Percentiles rank a stretch among this genome's conserved stretches.
These are phyloP conservation scores for Rhinella marina DNA, from an alignment of 2,797 vertebrate species.

Conservation along the genomic window DNA sequence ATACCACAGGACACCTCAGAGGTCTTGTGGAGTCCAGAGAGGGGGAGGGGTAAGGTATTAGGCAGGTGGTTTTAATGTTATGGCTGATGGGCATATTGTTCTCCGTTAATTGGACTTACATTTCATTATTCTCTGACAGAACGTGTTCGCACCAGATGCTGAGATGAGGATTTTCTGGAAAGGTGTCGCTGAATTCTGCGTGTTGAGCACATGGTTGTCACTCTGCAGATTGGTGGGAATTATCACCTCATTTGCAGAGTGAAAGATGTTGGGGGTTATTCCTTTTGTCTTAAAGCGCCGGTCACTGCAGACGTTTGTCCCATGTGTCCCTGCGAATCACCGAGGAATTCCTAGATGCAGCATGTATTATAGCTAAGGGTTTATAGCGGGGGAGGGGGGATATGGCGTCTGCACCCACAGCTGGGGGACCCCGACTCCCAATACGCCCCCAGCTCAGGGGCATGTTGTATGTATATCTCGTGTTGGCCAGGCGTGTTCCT, in stretches of 20 bases:
- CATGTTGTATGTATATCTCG: constrained; percentile 25
- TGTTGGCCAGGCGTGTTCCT: background rate
- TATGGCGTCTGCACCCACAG: background rate
- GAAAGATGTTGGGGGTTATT: background rate
- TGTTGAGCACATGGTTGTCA: background rate
- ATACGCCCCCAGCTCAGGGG: constrained; percentile 1
- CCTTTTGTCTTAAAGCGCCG: background rate
- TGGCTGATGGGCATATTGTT: too few relatives aligned
- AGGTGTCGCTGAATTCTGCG: constrained; percentile 2
- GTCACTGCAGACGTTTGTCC: background rate
- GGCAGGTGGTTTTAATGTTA: too few relatives aligned
- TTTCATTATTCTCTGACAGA: background rate
- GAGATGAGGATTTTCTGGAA: background rate
- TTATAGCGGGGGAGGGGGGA: background rate
- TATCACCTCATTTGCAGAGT: background rate
- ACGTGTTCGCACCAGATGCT: constrained; percentile 8
- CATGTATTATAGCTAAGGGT: background rate
- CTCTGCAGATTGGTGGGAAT: background rate
- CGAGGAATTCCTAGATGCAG: background rate
- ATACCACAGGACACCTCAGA: too few relatives aligned
- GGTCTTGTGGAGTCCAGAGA: too few relatives aligned
- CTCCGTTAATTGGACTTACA: background rate
- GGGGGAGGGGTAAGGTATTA: too few relatives aligned
- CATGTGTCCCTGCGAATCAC: background rate
- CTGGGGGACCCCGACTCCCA: background rate